These are phyloP conservation scores for Willowsia nigromaculata DNA, from an alignment of 2,888 invertebrate species.

Conservation along the genomic window DNA sequence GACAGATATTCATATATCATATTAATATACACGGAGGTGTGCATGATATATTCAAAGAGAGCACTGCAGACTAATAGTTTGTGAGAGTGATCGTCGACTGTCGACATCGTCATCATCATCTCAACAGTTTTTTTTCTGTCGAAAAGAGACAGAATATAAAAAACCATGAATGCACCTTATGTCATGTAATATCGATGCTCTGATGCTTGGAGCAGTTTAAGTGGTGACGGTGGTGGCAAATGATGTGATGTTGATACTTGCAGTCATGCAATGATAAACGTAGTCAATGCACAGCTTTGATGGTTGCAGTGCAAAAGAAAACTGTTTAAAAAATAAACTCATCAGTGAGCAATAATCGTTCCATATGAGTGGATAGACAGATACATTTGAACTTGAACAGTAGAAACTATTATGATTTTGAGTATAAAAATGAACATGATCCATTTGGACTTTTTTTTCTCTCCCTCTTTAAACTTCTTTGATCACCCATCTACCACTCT, in stretches of 20 bases:
- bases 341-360: slow-evolving; percentile 39
- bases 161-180: not conserved
- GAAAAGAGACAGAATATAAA: not conserved
- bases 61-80: slow-evolving; percentile 58
- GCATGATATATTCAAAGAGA: slow-evolving; percentile 28
- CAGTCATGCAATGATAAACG: slow-evolving; percentile 29
- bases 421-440: not conserved
- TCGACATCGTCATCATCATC: slow-evolving; percentile 6
- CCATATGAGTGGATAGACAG: not conserved
- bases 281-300: not conserved
- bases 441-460: not conserved
- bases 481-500: not conserved
- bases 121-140: slow-evolving; percentile 41
- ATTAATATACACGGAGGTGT: no score
- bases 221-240: not conserved
- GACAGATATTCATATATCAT: no score
- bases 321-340: slow-evolving; percentile 20
- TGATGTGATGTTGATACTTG: slow-evolving; percentile 3
- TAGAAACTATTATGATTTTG: no score
- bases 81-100: slow-evolving; percentile 23
- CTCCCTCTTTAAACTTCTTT: not conserved
- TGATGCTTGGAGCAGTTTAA: no score
- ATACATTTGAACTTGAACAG: no score
- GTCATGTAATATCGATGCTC: not conserved
- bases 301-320: not conserved